Evolutionary conservation across 2,797 vertebrate genomes (phyloP), one percentile per base, ranked within the genome.

Genomic region (Morelia viridis): DNA sequence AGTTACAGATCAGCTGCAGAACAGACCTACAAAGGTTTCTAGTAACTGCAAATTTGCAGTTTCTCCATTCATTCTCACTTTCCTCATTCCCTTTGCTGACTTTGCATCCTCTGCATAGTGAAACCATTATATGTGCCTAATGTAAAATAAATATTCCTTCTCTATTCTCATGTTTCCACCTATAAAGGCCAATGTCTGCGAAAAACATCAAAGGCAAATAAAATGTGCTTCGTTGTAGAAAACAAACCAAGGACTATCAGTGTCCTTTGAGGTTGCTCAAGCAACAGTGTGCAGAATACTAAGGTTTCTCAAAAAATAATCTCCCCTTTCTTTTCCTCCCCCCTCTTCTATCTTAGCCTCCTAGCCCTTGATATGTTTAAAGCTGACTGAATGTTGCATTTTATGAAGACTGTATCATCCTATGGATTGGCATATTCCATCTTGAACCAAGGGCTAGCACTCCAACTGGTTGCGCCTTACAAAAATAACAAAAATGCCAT

Each of bases 161-260:
- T 88, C 94, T 96, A 97, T 97, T 97, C 92, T 92, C 92, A 97
- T 90, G 92, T 95, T 97, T 95, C 96, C 95, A 95, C 95, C 95
- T 95, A 92, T 96, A 96, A 96, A 96, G 96, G 94, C 95, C 97
- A 97, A 96, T 95, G 94, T 91, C 95, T 96, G 95, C 46, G 65
- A 93, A 85, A 96, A 95, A 96, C 96, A 96, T 96, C 96, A 96
- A 97, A 97, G 94, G 92, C 91, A 93, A 94, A 87, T 56, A 94
- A 94, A 97, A 95, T 96, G 93, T 93, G 91, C 96, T 95, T 5
- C 0, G 94, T 95, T 95, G 96, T 94, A 94, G 94, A 96, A 95
- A 95, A 94, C 0, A 8, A 95, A 96, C 50, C 90, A 92, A 96
- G 92, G 92, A 94, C 93, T 96, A 96, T 96, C 96, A 93, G 93